Base-by-base conservation (phyloP, 2,797 vertebrate genomes). In the Psittacula derbiana region DNA sequence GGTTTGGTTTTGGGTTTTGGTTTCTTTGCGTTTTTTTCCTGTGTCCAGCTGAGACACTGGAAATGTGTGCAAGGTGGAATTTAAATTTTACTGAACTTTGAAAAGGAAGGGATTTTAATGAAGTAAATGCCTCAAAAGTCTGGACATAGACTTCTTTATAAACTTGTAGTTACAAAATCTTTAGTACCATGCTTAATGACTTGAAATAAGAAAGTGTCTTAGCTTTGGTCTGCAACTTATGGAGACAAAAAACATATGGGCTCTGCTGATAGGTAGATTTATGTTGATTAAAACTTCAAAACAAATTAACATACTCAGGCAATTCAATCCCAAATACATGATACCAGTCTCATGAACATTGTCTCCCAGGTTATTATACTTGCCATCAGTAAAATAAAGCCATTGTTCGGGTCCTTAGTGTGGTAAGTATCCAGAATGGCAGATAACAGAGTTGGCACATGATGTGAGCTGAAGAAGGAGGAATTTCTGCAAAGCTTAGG, bases 301-400 rank as follows among this genome's bases (percentile, higher is more conserved):
- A 72, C 24, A 65, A 70, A 53, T 80, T 38, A 41, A 47, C 43
- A 20, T 78, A 28, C 18, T 40, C 28, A 50, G 40, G 16, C 46
- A 69, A 11, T 49, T 91, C n/a, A 46, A 0, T 80, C 18, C n/a
- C 36, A 67, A 61, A 43, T 20, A 16, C 0, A 0, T 41, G 31
- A 72, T 71, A 53, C 30, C 31, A 46, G 49, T 25, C 33, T 83
- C 4, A 3, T 53, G 25, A 31, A 30, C 44, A 5, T 75, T 75
- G n/a, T 61, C n/a, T 89, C 27, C 18, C 11, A 43, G 53, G 8
- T n/a, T 58, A 17, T 72, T 66, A 20, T 15, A 14, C 8, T 80
- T 81, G 43, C 11, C 19, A 13, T 31, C 8, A 41, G 8, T 87
- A 75, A 67, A 90, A 82, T 44, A 81, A 74, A 74, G 11, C 13